A percentile compares a stretch with the other conserved stretches of the same genome.
phyloP scores from a whole-genome alignment of 2,888 invertebrate genomes.

The Furcula furcula region DNA sequence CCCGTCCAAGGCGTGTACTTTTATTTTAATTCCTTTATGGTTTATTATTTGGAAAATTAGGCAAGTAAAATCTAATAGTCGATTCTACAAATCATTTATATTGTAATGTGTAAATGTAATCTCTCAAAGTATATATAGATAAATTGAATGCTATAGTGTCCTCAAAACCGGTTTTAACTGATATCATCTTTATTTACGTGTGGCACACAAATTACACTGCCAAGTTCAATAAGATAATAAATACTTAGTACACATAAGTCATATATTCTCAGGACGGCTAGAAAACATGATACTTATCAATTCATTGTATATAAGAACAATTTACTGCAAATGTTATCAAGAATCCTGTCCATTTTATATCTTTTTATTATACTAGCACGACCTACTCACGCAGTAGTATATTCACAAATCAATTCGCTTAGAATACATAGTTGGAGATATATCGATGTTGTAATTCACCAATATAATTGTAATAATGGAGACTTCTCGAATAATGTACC shows the following conservation, averaged over 20 bases:
- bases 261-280: constrained; percentile 34
- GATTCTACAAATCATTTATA: constrained; percentile 12
- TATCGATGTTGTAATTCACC: constrained; percentile 31
- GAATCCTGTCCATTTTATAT: constrained; percentile 55
- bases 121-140: constrained; percentile 13
- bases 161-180: too few relatives aligned
- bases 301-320: constrained; percentile 30
- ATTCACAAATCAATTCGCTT: constrained; percentile 41
- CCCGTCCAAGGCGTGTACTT: constrained; percentile 64
- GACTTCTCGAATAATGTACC: constrained; percentile 27
- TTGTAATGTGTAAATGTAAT: constrained; percentile 16
- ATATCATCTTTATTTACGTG: too few relatives aligned
- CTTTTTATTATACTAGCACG: constrained; percentile 34
- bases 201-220: constrained; percentile 39
- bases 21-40: constrained; percentile 24
- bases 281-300: constrained; percentile 28
- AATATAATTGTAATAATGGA: constrained; percentile 19
- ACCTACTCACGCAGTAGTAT: constrained; percentile 27
- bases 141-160: constrained; percentile 9
- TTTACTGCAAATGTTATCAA: constrained; percentile 29
- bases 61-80: constrained; percentile 33
- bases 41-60: constrained; percentile 32
- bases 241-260: constrained; percentile 25
- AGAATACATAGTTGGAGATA: constrained; percentile 24
- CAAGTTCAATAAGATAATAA: constrained; percentile 29